Conservation (phyloP, 2,797 vertebrate genomes). For the Myoxocephalus aenaeus region DNA sequence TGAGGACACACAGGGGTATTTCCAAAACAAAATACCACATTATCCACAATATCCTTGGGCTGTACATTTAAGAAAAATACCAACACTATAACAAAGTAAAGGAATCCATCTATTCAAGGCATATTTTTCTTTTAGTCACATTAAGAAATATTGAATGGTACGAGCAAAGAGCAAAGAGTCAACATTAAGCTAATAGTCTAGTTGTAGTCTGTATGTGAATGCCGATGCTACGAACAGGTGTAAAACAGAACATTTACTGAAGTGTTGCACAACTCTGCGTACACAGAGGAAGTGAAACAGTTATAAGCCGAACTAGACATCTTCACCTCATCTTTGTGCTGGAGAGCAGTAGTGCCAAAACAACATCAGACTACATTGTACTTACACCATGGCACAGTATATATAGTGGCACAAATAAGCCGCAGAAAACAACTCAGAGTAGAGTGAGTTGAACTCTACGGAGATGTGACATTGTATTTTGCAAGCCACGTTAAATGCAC, state of each 20-base stretch:
- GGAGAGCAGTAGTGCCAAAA: not conserved
- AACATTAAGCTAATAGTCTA: not conserved
- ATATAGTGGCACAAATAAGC: not conserved
- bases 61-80: not conserved
- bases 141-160: not conserved
- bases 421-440: not conserved
- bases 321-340: slow-evolving; percentile 13
- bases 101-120: slow-evolving; percentile 1
- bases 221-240: not conserved
- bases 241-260: slow-evolving; percentile 3
- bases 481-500: slow-evolving; percentile 18
- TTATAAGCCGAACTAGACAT: slow-evolving; percentile 29
- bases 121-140: not conserved
- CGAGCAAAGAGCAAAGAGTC: not conserved
- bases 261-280: not conserved
- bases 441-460: slow-evolving; percentile 14
- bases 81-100: not conserved
- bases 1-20: not conserved
- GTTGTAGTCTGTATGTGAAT: not conserved
- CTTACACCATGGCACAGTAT: not conserved
- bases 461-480: slow-evolving; percentile 22
- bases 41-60: not conserved
- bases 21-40: slow-evolving; percentile 2
- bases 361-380: not conserved
- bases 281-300: slow-evolving; percentile 29